Percentiles rank a stretch among this genome's conserved stretches.
Conservation (phyloP, 2,888 invertebrate genomes). For the Agriotes lineatus region DNA sequence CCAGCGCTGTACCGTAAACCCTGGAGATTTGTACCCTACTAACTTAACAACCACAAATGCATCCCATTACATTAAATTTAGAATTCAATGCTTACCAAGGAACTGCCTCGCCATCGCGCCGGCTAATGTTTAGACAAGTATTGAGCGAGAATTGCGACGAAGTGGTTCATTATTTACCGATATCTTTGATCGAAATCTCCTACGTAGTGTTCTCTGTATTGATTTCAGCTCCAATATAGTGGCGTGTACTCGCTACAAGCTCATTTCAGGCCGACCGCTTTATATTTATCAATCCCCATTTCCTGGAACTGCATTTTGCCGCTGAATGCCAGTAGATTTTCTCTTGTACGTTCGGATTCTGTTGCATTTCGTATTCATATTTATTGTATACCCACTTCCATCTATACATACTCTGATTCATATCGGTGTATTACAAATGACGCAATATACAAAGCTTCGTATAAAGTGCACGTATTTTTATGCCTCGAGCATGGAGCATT, state of each 20-base stretch:
- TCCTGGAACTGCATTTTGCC: conserved; percentile 31
- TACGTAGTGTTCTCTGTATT: conserved; percentile 30
- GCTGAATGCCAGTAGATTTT: conserved; percentile 25
- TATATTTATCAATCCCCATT: conserved; percentile 38
- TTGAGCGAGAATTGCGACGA: conserved; percentile 28
- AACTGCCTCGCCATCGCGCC: conserved; percentile 26
- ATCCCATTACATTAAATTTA: conserved; percentile 44
- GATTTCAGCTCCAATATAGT: conserved; percentile 30
- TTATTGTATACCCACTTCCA: conserved; percentile 21
- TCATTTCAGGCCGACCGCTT: conserved; percentile 31
- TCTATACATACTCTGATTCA: conserved; percentile 15
- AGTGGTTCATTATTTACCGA: conserved; percentile 42
- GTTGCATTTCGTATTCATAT: conserved; percentile 30
- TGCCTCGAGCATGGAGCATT: conserved; percentile 7
- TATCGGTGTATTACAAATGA: conserved; percentile 32
- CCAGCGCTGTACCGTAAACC: conserved; percentile 52
- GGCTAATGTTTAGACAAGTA: conserved; percentile 33
- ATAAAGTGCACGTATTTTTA: conserved; percentile 22
- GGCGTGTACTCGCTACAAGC: conserved; percentile 29
- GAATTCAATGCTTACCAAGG: conserved; percentile 41
- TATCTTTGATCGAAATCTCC: conserved; percentile 44
- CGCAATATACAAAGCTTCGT: conserved; percentile 8
- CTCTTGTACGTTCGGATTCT: conserved; percentile 16
- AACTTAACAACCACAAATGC: conserved; percentile 46
- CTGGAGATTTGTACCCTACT: conserved; percentile 50